Evolutionary conservation across 1,140 invertebrate species (phyloP), one percentile per base, ranked within the genome.

Genomic region (Caenorhabditis remanei): DNA sequence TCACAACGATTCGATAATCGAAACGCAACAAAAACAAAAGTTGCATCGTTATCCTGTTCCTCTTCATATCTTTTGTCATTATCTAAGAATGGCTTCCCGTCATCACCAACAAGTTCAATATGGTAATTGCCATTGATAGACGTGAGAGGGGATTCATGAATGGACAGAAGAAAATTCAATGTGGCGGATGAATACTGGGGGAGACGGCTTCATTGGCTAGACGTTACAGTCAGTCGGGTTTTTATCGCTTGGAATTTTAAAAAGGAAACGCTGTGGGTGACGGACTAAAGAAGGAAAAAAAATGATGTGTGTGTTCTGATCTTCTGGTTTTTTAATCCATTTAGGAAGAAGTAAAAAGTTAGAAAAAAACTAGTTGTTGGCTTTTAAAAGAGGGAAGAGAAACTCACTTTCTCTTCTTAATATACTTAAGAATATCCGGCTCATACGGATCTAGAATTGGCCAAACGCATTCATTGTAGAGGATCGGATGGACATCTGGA

Each of bases 381-480:
- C 32, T 32, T 32, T 32, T 32, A 32, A 32, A 32, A 32, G 32
- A 8, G 50, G 50, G 50, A 53, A 16, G 16, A 53, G 16, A 79
- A 43, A 50, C 71, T 79, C 19, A 79, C 71, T 79, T 79, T 79
- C 46, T 16, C 14, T 50, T 79, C 24, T 79, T 79, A 5, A 79
- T 21, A 24, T 79, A 79, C 46, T 50, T 79, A 1, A 79, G 7
- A 50, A 79, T 79, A 79, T 79, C 71, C 46, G 71, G 71, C 71
- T 79, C 71, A 46, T 79, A 79, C 13, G 71, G 71, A 24, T 79
- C 71, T 24, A 79, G 46, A 9, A 79, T 79, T 50, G 71, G 71
- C 71, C 71, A 79, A 21, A 14, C 40, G n/a, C 71, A 79, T 79
- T 79, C 71, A 50, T 79, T 79, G 46, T 79, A 79, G n/a, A 79